A percentile compares a stretch with the other conserved stretches of the same genome.
These are phyloP conservation scores for Tyria jacobaeae DNA, from an alignment of 2,888 invertebrate genomes.

Conservation along the genomic window DNA sequence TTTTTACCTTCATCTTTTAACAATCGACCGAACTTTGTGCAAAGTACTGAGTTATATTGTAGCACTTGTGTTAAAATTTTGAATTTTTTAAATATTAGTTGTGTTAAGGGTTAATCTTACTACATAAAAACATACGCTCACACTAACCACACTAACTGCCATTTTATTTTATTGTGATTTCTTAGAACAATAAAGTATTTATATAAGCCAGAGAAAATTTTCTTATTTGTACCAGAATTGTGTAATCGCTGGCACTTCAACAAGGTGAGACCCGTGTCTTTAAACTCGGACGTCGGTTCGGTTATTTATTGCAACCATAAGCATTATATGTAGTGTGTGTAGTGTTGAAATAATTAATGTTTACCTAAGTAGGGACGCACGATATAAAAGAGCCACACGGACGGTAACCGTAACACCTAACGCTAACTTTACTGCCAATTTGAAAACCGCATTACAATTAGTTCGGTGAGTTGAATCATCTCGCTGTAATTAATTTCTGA, in stretches of 20 bases:
- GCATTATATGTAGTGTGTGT: not conserved
- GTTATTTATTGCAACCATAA: slow-evolving; percentile 6
- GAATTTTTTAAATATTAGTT: too few species aligned
- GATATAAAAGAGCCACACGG: not conserved
- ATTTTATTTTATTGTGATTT: too few species aligned
- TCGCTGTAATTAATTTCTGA: not conserved
- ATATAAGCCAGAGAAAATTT: too few species aligned
- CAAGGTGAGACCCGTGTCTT: not conserved
- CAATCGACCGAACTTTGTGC: too few species aligned
- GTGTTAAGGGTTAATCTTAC: too few species aligned
- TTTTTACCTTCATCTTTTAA: not conserved
- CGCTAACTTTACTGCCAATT: not conserved
- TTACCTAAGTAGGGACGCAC: not conserved
- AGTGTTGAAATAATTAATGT: slow-evolving; percentile 3
- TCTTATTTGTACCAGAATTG: too few species aligned
- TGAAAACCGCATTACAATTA: not conserved
- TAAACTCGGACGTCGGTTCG: not conserved
- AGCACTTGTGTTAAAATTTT: too few species aligned
- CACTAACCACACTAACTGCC: too few species aligned
- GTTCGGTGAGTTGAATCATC: not conserved
- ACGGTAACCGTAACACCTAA: not conserved
- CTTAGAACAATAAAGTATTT: too few species aligned
- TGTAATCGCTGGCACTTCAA: not conserved
- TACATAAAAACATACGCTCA: too few species aligned
- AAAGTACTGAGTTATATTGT: too few species aligned